Percentiles rank a stretch among this genome's conserved stretches.
Evolutionary conservation across 2,797 vertebrate species (phyloP).

Genomic region (Dermochelys coriacea): DNA sequence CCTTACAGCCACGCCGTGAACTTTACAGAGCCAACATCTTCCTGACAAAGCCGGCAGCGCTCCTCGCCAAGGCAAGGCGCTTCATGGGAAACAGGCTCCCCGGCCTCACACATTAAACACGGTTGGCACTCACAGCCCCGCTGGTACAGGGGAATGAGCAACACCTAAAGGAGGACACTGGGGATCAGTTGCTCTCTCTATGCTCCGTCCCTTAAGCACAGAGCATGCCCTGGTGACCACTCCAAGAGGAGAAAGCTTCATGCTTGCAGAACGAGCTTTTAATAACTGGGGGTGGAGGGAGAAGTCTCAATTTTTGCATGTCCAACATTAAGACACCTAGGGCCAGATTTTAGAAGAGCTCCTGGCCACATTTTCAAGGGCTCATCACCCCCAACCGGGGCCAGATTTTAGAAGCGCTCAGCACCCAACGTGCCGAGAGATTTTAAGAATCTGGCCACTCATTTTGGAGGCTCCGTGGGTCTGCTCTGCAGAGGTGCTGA

Average conservation of each 20-base stretch:
- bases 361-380: background rate
- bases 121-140: background rate
- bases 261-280: background rate
- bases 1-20: rapidly evolving
- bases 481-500: background rate
- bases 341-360: background rate
- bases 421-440: background rate
- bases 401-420: background rate
- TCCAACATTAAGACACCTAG: background rate
- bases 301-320: background rate
- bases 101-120: background rate
- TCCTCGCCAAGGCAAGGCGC: background rate
- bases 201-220: background rate
- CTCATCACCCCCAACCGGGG: too few relatives aligned
- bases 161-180: background rate
- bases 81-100: background rate
- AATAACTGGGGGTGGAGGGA: background rate
- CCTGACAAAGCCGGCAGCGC: too few relatives aligned
- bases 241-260: background rate
- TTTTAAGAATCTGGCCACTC: background rate
- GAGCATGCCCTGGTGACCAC: background rate
- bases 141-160: background rate
- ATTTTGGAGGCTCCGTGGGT: background rate
- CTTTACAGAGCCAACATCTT: background rate
- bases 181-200: background rate